Conservation (phyloP, 1,140 invertebrate species). For the Vollenhovia emeryi region DNA sequence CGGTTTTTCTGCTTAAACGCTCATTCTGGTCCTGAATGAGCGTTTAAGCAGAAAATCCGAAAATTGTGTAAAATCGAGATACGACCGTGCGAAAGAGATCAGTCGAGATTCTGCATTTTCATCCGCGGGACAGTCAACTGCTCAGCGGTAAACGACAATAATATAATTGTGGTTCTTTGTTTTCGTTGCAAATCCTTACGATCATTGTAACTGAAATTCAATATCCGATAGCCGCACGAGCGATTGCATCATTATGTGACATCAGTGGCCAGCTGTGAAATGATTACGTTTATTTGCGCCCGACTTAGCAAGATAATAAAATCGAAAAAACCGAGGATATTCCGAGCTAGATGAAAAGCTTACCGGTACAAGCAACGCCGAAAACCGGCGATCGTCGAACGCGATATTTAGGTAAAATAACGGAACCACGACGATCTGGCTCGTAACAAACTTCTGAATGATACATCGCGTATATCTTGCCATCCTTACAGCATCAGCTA, state of each 20-base stretch:
- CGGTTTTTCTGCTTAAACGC: no score
- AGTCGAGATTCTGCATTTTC: not conserved
- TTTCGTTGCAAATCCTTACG: not conserved
- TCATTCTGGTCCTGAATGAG: no score
- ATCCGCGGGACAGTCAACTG: not conserved
- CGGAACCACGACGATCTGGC: conserved; percentile 30
- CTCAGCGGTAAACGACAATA: not conserved
- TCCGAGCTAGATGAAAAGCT: not conserved
- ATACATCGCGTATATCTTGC: not conserved
- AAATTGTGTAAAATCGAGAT: no score
- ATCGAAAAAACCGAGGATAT: not conserved
- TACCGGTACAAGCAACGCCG: not conserved
- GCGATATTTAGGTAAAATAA: conserved; percentile 66
- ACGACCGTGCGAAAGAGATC: no score
- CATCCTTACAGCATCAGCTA: not conserved
- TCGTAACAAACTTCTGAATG: not conserved
- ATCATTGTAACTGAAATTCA: not conserved
- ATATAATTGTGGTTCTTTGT: not conserved
- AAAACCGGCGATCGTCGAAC: conserved; percentile 3
- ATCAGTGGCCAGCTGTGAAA: not conserved
- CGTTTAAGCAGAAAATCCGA: no score
- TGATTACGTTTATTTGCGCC: not conserved
- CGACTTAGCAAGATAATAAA: not conserved
- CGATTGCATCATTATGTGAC: not conserved
- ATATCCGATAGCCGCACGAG: not conserved